Percentiles rank a stretch among this genome's conserved stretches.
Evolutionary conservation across 2,113 vertebrate genomes (phyloP).

Genomic region (Noctilio leporinus): DNA sequence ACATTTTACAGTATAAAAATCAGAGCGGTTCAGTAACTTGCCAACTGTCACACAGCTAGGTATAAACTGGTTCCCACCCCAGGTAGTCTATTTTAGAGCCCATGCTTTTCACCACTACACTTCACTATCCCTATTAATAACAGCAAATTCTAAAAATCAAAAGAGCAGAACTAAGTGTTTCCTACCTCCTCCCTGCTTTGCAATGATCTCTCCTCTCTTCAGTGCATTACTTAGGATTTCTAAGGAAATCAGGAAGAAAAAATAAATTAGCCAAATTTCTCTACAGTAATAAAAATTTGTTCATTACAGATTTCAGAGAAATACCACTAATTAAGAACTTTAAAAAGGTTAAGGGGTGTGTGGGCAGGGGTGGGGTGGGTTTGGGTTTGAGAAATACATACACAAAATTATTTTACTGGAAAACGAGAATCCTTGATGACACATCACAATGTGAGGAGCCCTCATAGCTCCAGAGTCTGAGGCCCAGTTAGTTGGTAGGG

Average conservation of each 20-base stretch:
- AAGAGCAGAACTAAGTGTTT: slow-evolving; percentile 52
- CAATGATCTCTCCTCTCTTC: slow-evolving; percentile 76
- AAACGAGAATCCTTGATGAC: background rate
- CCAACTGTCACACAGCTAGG: background rate
- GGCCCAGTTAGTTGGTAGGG: background rate
- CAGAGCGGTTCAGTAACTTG: slow-evolving; percentile 17
- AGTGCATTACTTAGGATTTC: slow-evolving; percentile 75
- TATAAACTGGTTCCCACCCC: background rate
- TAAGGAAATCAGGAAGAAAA: slow-evolving; percentile 70
- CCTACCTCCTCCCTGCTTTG: slow-evolving; percentile 75
- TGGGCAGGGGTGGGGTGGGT: no score
- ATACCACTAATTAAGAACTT: background rate
- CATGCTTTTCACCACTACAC: background rate
- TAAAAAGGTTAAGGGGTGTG: background rate
- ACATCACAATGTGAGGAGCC: background rate
- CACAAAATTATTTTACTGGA: background rate
- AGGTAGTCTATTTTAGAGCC: background rate
- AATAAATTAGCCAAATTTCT: slow-evolving; percentile 65
- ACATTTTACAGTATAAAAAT: background rate
- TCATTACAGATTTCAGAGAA: slow-evolving; percentile 50
- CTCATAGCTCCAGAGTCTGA: background rate
- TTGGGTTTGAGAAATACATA: slow-evolving; percentile 12
- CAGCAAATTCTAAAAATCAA: slow-evolving; percentile 34
- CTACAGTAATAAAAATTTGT: slow-evolving; percentile 34
- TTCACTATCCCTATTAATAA: background rate